Evolutionary conservation across 2,797 vertebrate species (phyloP), one percentile per base, ranked within the genome.

Genomic region (Atherinosoma microstoma): DNA sequence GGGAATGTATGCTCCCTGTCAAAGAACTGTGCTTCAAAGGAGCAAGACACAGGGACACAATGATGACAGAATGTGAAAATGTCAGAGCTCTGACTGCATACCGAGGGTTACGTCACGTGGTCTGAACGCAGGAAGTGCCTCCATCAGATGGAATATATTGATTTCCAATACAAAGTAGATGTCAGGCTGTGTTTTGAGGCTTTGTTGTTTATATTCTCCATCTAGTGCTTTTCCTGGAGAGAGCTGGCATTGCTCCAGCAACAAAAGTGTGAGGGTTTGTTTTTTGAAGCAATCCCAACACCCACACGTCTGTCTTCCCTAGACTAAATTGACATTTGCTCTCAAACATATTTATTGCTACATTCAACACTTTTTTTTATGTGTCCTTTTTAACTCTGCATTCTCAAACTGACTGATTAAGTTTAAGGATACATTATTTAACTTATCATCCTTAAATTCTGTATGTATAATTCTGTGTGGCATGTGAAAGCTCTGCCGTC

Each of bases 101-200:
- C 20, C 10, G 78, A 64, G 32, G 20, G 40, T 79, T 78, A 34
- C 18, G 58, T 87, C 85, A 85, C 60, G 30, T 77, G 73, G 47
- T 78, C 58, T 42, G 59, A 79, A 82, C 60, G 71, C 78, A 83
- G 82, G 78, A 84, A 83, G 78, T 59, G 54, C 12, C 30, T 60
- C 59, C 11, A 59, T 82, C 69, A 84, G 68, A 80, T 74, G 60
- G 66, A 84, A 56, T 45, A 42, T 67, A 90, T 89, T 78, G 89
- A 91, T 92, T 88, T 91, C 76, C 78, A 78, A 67, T 78, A 70
- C 70, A 32, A 60, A 72, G 64, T 35, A 75, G 74, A 84, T 71
- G 76, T 75, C 74, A 71, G 53, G 58, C 49, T 76, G 56, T 76
- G 74, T 84, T 86, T 70, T 57, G 35, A 63, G 53, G 30, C 66